A percentile compares a stretch with the other conserved stretches of the same genome.
Evolutionary conservation across 1,140 invertebrate species (phyloP).

Genomic region (Oncopeltus fasciatus): DNA sequence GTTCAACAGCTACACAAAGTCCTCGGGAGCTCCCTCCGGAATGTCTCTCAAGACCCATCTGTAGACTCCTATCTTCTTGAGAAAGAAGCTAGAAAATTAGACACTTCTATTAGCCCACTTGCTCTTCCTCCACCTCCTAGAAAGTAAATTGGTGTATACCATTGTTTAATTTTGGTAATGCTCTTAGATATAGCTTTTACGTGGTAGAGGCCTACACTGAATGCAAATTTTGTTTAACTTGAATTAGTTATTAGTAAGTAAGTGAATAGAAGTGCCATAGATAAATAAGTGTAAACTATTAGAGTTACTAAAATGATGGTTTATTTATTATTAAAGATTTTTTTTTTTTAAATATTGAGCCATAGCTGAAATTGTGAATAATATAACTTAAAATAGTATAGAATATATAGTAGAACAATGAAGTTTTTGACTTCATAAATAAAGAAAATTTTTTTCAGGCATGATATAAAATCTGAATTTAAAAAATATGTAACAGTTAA

Average conservation of each 20-base stretch:
- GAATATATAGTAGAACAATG: no score
- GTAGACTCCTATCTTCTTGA: constrained; percentile 68
- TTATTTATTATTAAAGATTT: not conserved
- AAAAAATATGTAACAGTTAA: no score
- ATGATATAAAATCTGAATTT: no score
- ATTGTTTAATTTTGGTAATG: no score
- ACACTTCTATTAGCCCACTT: constrained; percentile 38
- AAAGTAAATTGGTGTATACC: not conserved
- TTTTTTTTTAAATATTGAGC: no score
- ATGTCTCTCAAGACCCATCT: constrained; percentile 64
- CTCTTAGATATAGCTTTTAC: no score
- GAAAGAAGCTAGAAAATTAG: constrained; percentile 69
- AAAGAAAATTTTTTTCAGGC: no score
- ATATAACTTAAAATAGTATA: no score
- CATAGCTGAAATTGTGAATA: no score
- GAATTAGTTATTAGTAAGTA: not conserved
- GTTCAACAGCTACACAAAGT: constrained; percentile 69
- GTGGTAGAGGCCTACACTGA: no score
- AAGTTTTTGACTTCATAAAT: no score
- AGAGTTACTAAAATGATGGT: not conserved
- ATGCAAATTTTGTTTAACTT: not conserved
- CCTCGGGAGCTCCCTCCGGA: constrained; percentile 67
- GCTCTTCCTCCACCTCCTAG: constrained; percentile 18
- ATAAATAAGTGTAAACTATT: not conserved
- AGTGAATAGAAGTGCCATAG: not conserved